Evolutionary conservation across 2,888 invertebrate species (phyloP), one percentile per base, ranked within the genome.

Genomic region (Ormyrus nitidulus): DNA sequence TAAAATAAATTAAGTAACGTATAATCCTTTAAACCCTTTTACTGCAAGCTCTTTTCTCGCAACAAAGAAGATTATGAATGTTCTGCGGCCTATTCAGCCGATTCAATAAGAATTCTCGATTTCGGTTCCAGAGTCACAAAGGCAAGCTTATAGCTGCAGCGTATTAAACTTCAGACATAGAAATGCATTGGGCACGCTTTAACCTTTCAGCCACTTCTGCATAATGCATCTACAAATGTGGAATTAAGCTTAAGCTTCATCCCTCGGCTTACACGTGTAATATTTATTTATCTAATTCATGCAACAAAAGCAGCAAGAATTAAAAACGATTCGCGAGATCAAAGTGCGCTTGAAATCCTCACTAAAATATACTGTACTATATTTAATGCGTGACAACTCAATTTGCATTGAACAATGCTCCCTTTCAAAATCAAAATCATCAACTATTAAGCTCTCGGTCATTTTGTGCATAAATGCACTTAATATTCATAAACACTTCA

Each of bases 81-180:
- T 56, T 46, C 34, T 11, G 10, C 2, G 4, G 19, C 6, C 46
- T 6, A 7, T n/a, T 6, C 49, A 56, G n/a, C 7, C 8, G 9
- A 19, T 13, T 76, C 61, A 76, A 62, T 59, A 69, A 61, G 56
- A 68, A 76, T 76, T 61, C 9, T 69, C 68, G 19, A 76, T 76
- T 76, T 69, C 48, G 53, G 69, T 68, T 66, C 7, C 44, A 9
- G 53, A 69, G 61, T 48, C 61, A 76, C 68, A 76, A 68, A 76
- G 61, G 46, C 54, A 51, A 68, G 68, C n/a, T 59, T 54, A 69
- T 11, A 59, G 51, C 48, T 5, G 5, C 48, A 8, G 53, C 34
- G 68, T 53, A 76, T 76, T 76, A 69, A 62, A 11, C 48, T 56
- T 6, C 6, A 6, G 49, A 3, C 13, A 53, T 19, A 71, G 51